These are phyloP conservation scores for Leucophenga varia DNA, from an alignment of 1,140 invertebrate genomes.

Conservation along the genomic window DNA sequence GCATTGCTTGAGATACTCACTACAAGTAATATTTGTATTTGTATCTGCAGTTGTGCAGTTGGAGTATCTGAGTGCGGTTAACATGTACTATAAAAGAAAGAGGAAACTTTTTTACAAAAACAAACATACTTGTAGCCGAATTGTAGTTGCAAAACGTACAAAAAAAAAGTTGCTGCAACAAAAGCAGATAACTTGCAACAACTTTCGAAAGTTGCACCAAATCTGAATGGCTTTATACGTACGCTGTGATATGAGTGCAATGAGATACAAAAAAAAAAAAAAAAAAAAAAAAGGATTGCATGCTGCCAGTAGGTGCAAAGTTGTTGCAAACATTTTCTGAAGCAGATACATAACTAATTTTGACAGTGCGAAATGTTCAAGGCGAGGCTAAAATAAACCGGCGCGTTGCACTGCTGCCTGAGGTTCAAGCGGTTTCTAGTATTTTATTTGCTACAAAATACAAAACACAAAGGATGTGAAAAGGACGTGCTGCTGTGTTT, in stretches of 20 bases:
- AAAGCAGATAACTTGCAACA: conserved; percentile 53
- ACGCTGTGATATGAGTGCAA: no score
- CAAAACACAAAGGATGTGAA: no score
- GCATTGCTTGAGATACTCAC: neutral
- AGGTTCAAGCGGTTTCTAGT: no score
- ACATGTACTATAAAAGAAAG: conserved; percentile 53
- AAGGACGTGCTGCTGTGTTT: no score
- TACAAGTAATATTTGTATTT: conserved; percentile 2
- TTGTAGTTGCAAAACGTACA: conserved; percentile 3
- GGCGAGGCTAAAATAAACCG: no score
- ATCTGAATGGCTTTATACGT: no score
- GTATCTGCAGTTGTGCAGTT: conserved; percentile 33
- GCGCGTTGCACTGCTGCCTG: no score
- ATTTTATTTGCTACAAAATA: no score
- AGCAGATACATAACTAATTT: no score
- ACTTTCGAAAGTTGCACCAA: conserved; percentile 43
- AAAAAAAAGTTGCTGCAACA: conserved; percentile 15
- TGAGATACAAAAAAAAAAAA: no score
- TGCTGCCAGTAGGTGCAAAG: conserved; percentile 14
- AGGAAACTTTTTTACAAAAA: conserved; percentile 37
- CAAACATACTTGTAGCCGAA: neutral
- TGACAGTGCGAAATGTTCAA: no score
- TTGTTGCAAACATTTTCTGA: neutral
- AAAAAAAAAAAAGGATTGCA: no score
- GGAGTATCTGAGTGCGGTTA: conserved; percentile 50